Evolutionary conservation across 2,113 vertebrate species (phyloP).

Genomic region (Albula goreensis): DNA sequence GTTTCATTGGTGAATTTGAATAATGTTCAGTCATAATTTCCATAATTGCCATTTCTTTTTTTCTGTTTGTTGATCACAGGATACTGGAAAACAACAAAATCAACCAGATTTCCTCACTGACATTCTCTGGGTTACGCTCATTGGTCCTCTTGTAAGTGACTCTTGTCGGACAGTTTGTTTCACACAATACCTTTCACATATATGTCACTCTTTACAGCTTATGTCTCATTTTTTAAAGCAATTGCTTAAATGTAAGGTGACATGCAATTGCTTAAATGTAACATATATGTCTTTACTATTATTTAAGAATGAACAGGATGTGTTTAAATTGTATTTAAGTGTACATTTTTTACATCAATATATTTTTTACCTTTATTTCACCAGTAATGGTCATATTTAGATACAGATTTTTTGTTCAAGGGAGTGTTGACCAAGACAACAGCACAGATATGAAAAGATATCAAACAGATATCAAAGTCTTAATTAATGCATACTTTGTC

Average conservation of each 20-base stretch:
- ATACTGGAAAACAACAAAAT: slow-evolving; percentile 93
- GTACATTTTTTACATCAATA: not conserved
- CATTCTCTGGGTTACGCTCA: slow-evolving; percentile 88
- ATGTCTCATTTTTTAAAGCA: slow-evolving; percentile 5
- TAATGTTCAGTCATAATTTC: not conserved
- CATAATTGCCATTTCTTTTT: slow-evolving; percentile 2
- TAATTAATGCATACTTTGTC: not conserved
- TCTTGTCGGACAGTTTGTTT: not conserved
- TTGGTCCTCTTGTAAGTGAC: slow-evolving; percentile 90
- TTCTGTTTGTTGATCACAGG: slow-evolving; percentile 62
- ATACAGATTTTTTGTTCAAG: too few species aligned
- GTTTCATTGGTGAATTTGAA: too few species aligned
- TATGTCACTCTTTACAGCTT: not conserved
- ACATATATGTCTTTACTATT: slow-evolving; percentile 29
- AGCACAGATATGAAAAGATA: too few species aligned
- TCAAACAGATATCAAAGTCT: not conserved
- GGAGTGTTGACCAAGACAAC: too few species aligned
- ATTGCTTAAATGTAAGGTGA: not conserved
- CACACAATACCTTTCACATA: not conserved
- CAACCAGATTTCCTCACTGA: slow-evolving; percentile 79
- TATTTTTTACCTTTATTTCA: not conserved
- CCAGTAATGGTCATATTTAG: too few species aligned
- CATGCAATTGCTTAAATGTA: not conserved
- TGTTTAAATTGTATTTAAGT: not conserved
- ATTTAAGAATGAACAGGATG: not conserved